These are phyloP conservation scores for Lasioglossum oenotherae DNA, from an alignment of 2,888 invertebrate species.

Conservation along the genomic window DNA sequence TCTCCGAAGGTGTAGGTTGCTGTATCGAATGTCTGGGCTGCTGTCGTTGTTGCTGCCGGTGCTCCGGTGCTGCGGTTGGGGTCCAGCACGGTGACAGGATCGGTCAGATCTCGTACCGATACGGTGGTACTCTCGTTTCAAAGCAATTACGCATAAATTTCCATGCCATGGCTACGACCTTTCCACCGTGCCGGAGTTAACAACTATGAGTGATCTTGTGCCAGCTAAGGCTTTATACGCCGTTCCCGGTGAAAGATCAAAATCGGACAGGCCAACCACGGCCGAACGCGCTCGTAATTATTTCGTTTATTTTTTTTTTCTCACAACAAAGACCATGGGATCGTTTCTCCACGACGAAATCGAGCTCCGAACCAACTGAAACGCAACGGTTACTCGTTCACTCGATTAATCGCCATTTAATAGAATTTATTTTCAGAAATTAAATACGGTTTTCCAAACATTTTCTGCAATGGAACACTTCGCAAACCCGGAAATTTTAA, in stretches of 20 bases:
- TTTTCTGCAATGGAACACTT: too few species aligned
- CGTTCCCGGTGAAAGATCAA: slow-evolving; percentile 28
- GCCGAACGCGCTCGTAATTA: neutral
- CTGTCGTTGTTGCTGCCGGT: slow-evolving; percentile 36
- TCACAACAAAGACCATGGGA: neutral
- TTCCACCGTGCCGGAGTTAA: slow-evolving; percentile 49
- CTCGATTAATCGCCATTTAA: neutral
- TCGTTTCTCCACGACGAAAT: neutral
- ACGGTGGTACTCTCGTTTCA: slow-evolving; percentile 65
- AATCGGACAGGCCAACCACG: slow-evolving; percentile 6
- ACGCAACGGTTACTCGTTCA: neutral
- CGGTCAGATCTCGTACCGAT: slow-evolving; percentile 66
- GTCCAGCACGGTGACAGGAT: slow-evolving; percentile 63
- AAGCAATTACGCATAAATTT: slow-evolving; percentile 67
- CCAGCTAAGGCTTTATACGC: slow-evolving; percentile 12
- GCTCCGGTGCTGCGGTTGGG: slow-evolving; percentile 28
- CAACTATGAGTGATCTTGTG: slow-evolving; percentile 44
- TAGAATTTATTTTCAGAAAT: too few species aligned
- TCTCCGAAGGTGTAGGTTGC: slow-evolving; percentile 63
- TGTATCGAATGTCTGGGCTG: slow-evolving; percentile 57
- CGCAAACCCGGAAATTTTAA: too few species aligned
- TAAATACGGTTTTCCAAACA: too few species aligned
- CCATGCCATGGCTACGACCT: slow-evolving; percentile 56
- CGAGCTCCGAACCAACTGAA: too few species aligned
- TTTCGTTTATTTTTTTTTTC: neutral